These are phyloP conservation scores for Caranx ignobilis DNA, from an alignment of 2,113 vertebrate genomes.

Conservation along the genomic window DNA sequence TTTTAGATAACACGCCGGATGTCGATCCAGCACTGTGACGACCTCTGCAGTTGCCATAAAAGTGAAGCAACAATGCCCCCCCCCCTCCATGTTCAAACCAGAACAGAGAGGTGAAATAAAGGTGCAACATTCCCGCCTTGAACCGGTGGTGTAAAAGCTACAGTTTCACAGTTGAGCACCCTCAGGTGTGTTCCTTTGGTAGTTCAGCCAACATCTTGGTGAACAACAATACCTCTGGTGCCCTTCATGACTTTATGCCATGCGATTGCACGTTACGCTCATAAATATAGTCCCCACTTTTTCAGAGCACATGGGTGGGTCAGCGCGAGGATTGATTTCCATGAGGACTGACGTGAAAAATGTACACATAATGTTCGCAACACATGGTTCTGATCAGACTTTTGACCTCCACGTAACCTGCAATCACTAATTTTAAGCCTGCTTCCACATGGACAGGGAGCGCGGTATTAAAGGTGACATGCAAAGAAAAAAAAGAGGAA, in stretches of 20 bases:
- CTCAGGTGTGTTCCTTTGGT: not conserved
- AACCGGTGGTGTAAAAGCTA: not conserved
- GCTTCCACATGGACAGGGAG: slow-evolving; percentile 64
- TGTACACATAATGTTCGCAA: slow-evolving; percentile 53
- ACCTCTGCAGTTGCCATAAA: too few relatives aligned
- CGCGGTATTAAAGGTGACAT: slow-evolving; percentile 67
- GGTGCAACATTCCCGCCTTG: not conserved
- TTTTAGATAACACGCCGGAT: not conserved
- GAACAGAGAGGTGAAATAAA: not conserved
- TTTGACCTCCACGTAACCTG: slow-evolving; percentile 71
- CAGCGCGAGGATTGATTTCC: slow-evolving; percentile 63
- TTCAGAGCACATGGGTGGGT: slow-evolving; percentile 51
- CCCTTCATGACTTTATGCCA: slow-evolving; percentile 7
- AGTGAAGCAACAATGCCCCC: not conserved
- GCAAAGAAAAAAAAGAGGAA: slow-evolving; percentile 20
- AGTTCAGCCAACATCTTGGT: not conserved
- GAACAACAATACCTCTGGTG: slow-evolving; percentile 15
- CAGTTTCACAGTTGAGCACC: slow-evolving; percentile 6
- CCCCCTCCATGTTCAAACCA: not conserved
- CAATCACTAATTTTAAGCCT: slow-evolving; percentile 73
- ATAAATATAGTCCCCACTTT: slow-evolving; percentile 22
- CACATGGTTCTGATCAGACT: slow-evolving; percentile 78
- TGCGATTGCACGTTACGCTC: slow-evolving; percentile 16
- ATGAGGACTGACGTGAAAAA: slow-evolving; percentile 74
- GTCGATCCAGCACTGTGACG: not conserved